Evolutionary conservation across 35 echinoderm and acorn worm species (phyloP).

Genomic region (Stichopus chloronotus): DNA sequence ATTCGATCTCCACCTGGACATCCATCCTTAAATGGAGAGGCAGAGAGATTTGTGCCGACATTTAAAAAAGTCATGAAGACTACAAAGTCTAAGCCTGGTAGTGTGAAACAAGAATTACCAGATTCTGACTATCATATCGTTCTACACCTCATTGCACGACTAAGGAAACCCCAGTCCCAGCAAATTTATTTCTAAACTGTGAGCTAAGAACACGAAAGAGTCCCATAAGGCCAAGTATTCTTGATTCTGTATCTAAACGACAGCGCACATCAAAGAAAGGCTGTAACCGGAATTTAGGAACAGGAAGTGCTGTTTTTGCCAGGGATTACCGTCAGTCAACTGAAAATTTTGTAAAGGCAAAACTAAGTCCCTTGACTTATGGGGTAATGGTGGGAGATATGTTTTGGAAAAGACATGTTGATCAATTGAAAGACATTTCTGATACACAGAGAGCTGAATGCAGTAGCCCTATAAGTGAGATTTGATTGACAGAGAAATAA

Average conservation of each 20-base stretch:
- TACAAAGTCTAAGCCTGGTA: neutral
- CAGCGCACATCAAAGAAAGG: too few relatives aligned
- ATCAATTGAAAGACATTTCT: slow-evolving; percentile 9
- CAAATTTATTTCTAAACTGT: neutral
- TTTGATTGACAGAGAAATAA: neutral
- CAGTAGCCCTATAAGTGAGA: neutral
- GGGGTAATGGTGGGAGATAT: neutral
- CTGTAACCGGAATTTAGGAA: too few relatives aligned
- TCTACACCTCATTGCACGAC: neutral
- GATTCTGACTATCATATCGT: neutral
- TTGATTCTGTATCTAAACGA: too few relatives aligned
- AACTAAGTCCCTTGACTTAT: neutral
- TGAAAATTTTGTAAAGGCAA: slow-evolving; percentile 4
- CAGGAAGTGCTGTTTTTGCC: neutral
- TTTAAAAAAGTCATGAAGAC: slow-evolving; percentile 16
- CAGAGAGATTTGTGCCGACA: neutral
- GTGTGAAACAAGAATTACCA: too few relatives aligned
- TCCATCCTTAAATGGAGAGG: slow-evolving; percentile 4
- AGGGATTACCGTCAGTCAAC: neutral
- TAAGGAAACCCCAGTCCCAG: slow-evolving; percentile 9
- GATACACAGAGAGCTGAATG: neutral
- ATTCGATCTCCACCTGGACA: neutral
- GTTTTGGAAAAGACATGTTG: neutral
- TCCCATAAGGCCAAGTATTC: neutral
- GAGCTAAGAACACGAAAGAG: neutral